Evolutionary conservation across 2,888 invertebrate species (phyloP), one percentile per base, ranked within the genome.

Genomic region (Scaeva pyrastri): DNA sequence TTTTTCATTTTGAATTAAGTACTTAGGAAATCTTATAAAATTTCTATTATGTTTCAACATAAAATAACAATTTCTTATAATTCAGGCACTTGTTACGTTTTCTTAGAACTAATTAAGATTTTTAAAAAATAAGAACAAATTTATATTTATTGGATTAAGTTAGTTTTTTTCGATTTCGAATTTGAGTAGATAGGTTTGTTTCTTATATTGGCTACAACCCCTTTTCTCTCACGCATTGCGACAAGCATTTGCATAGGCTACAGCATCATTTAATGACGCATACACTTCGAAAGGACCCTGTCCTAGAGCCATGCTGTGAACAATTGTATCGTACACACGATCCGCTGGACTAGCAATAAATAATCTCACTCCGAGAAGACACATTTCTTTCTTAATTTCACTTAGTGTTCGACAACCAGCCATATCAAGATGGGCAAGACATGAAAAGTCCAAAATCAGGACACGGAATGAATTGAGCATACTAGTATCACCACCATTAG

Each of bases 251-350:
- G 93, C 92, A 89, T 92, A 94, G 71, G 91, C 90, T 52, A 95
- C 95, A 36, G 95, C 95, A 91, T 95, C 95, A 88, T 95, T 94
- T 19, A 95, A 91, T 0, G 95, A 94, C 5, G 95, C 94, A 88
- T 95, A 95, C 36, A 94, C 93, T 83, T 92, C 91, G 79, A 94
- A 93, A 11, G 91, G 91, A 21, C 92, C 91, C 77, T 92, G 91
- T 5, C 92, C 91, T 31, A 91, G 88, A 6, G 91, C 90, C 90
- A 91, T 91, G 62, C 92, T 91, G 64, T 92, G 92, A 41, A 92
- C 89, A 11, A 93, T 81, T 2, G 91, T 90, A 75, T 92, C 91
- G 78, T 92, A 92, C 4, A 92, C 91, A 11, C 90, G 91, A 93
- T 94, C 94, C 68, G 94, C 92, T 80, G 94, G 94, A 60, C 93